Conservation (phyloP, 30 jellyfish, hydroid and myxozoan species). For the Aurelia coerulea region DNA sequence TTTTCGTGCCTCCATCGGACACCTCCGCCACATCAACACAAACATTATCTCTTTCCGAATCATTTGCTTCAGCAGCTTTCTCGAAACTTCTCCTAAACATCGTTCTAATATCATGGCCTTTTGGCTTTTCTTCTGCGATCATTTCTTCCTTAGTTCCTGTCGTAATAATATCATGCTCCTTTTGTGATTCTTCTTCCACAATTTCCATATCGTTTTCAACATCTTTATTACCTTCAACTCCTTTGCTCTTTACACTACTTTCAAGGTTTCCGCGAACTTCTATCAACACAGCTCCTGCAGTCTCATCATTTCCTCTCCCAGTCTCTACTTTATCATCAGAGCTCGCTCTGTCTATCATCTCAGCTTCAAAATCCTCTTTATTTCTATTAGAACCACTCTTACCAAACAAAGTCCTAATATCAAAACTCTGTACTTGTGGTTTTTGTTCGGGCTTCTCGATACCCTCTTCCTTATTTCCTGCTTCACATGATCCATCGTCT, state of each 20-base stretch:
- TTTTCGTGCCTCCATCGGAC: neutral
- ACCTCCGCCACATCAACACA: no score
- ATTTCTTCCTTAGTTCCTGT: neutral
- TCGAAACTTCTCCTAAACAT: slow-evolving; percentile 9
- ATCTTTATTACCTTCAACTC: neutral
- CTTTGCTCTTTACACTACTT: neutral
- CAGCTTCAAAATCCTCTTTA: no score
- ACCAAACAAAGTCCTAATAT: no score
- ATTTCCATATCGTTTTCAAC: neutral
- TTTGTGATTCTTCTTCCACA: neutral
- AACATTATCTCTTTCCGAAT: neutral
- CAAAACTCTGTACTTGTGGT: no score
- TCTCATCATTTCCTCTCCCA: neutral
- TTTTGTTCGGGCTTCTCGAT: no score
- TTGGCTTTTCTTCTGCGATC: slow-evolving; percentile 3
- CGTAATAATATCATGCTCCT: neutral
- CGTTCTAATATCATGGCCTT: slow-evolving; percentile 25
- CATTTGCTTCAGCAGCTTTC: neutral
- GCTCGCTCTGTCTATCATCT: no score
- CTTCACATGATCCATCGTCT: no score
- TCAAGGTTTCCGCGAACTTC: no score
- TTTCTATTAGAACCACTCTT: no score
- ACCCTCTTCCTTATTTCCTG: no score
- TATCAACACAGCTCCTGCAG: neutral
- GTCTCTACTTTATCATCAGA: neutral